Evolutionary conservation across 2,113 vertebrate species (phyloP), one percentile per base, ranked within the genome.

Genomic region (Amblyornis subalaris): DNA sequence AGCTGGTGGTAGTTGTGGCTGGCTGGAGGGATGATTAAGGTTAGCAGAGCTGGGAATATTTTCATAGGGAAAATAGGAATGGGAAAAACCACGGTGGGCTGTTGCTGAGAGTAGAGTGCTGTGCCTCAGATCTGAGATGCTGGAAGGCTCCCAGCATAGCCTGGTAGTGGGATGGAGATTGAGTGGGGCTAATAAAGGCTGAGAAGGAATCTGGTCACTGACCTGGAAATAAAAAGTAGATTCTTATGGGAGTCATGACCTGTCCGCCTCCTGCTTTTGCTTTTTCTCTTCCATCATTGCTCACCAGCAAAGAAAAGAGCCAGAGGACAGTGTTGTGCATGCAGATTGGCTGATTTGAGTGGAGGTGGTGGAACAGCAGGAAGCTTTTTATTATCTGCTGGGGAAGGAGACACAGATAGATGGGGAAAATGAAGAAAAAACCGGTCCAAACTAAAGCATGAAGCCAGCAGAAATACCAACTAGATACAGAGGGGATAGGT

Each of bases 351-450:
- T 94, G 88, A 54, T 91, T 51, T 64, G 53, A 89, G 85, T 74
- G 74, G 93, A 96, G 88, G 50, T 88, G 66, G 57, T 96, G 42
- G 36, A 82, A 88, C n/a, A 69, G n/a, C 70, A 94, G 89, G 89
- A 96, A 91, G 66, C 57, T 69, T 96, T 95, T 94, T 85, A 75
- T 93, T 91, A 94, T 89, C 81, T 89, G 36, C 74, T 94, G 82
- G 61, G 78, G 58, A 61, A 85, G n/a, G 45, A 93, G 81, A 82
- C 18, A 33, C 31, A 64, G 74, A 79, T 69, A 72, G 45, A 87
- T 71, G 57, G 38, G 57, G 65, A 42, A 72, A 90, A 79, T 23
- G 57, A 44, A 60, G 82, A 66, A 77, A 50, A 78, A 8, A 3
- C 10, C 44, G 45, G 14, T 53, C 45, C 70, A 82, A 20, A 12